Conservation (phyloP, 2,113 vertebrate species). For the Formicarius rufipectus region DNA sequence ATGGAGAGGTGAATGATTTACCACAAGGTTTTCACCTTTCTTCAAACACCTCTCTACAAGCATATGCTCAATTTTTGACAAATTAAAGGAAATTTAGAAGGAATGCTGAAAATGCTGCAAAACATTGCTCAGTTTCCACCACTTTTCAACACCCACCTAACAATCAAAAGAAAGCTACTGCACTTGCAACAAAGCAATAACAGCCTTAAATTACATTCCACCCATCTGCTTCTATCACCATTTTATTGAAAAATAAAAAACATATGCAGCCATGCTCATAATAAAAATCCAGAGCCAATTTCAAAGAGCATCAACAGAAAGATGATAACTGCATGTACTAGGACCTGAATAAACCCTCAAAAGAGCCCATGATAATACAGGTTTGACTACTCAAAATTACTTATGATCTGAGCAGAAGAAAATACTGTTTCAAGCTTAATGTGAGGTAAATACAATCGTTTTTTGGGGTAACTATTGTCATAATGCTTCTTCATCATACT, state of each 20-base stretch:
- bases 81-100: neutral
- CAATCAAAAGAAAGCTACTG: neutral
- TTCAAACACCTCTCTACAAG: neutral
- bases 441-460: neutral
- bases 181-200: neutral
- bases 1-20: neutral
- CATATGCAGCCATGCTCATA: neutral
- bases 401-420: neutral
- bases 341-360: neutral
- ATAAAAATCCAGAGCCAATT: neutral
- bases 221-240: neutral
- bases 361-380: neutral
- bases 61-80: neutral
- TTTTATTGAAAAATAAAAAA: neutral
- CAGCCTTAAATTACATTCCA: neutral
- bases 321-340: neutral
- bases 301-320: neutral
- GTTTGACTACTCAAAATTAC: neutral
- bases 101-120: neutral
- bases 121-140: neutral
- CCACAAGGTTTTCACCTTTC: neutral
- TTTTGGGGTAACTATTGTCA: neutral
- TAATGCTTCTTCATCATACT: neutral
- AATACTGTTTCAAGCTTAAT: neutral
- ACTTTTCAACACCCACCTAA: neutral